Evolutionary conservation across 1,140 invertebrate species (phyloP).

Genomic region (Pentalonia nigronervosa): DNA sequence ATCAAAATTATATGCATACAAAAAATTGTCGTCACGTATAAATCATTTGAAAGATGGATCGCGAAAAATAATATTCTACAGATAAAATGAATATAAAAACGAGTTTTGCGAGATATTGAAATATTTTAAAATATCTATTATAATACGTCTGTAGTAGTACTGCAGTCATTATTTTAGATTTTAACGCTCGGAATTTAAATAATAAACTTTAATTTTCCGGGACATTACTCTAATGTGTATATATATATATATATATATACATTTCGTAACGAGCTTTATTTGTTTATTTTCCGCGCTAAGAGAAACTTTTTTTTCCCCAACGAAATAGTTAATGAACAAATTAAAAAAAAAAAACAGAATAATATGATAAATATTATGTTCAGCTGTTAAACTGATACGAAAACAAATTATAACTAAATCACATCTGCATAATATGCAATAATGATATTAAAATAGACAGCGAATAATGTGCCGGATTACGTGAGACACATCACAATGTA

Average conservation of each 20-base stretch:
- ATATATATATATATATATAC: not conserved
- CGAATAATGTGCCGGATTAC: not conserved
- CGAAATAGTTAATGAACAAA: not conserved
- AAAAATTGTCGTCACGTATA: slow-evolving; percentile 21
- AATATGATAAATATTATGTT: not conserved
- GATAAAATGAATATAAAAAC: not conserved
- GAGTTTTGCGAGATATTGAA: slow-evolving; percentile 7
- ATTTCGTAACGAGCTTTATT: not conserved
- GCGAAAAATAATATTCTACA: not conserved
- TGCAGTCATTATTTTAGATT: not conserved
- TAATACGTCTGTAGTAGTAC: not conserved
- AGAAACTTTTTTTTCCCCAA: not conserved
- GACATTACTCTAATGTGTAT: not conserved
- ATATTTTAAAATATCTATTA: not conserved
- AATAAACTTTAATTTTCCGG: slow-evolving; percentile 16
- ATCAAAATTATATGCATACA: slow-evolving; percentile 1
- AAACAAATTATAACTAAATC: not conserved
- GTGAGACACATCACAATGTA: not conserved
- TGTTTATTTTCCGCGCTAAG: not conserved
- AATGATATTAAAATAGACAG: slow-evolving; percentile 26
- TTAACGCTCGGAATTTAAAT: not conserved
- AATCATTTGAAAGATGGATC: not conserved
- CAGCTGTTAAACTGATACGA: not conserved
- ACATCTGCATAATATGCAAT: not conserved
- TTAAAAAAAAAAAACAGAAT: not conserved